Evolutionary conservation across 2,797 vertebrate species (phyloP), one percentile per base, ranked within the genome.

Genomic region (Manis javanica): DNA sequence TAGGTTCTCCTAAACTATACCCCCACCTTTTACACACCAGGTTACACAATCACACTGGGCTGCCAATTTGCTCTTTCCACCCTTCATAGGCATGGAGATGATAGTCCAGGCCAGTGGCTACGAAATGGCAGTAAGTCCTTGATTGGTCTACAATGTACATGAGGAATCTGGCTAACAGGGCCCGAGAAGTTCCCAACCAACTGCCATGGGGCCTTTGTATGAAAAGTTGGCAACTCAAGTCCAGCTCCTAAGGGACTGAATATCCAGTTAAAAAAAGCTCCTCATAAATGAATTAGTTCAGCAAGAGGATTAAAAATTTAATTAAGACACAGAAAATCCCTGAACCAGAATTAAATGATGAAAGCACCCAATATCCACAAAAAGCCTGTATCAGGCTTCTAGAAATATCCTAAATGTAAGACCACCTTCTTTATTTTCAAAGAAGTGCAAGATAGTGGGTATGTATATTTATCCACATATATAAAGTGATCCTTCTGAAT

Each of bases 271-370:
- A 24, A 51, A 77, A 91, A 91, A 39, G 29, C 39, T 92, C 24
- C 79, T 89, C 63, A 72, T 14, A 61, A 79, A 89, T 39, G 37
- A 95, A 46, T 46, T 18, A 46, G 75, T 59, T 96, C 49, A 24
- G 31, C 78, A 74, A 59, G 81, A 94, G 66, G 59, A 94, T 66
- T 95, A 79, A 91, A 90, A 53, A 2, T 64, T 74, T 89, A 95
- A 77, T 86, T 90, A 96, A 95, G 39, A 95, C 23, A 59, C 2
- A 11, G 39, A 46, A 78, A 89, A 89, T 81, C 72, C 72, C 66
- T 42, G 37, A 46, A 59, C 19, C 59, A 83, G 72, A 95, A 83
- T 78, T 69, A 94, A 92, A 81, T 57, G 59, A 75, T 64, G 18
- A 55, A 75, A 66, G 71, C 4, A 63, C 51, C 68, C 3, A 1